phyloP scores from a whole-genome alignment of 2,113 vertebrate genomes.

The Micromys minutus region DNA sequence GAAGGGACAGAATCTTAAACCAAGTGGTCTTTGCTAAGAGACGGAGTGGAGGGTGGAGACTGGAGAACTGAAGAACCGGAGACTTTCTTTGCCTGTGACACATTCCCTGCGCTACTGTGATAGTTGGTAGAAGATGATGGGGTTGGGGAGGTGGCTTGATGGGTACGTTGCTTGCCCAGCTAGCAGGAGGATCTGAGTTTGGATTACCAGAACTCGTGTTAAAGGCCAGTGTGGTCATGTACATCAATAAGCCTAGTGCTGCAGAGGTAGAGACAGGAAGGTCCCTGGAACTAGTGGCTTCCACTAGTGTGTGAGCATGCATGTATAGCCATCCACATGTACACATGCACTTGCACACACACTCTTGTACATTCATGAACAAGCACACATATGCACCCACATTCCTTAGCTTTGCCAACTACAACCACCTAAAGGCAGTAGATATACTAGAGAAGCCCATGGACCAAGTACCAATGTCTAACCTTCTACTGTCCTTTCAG shows the following conservation, averaged over 20 bases:
- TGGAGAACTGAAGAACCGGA: neutral
- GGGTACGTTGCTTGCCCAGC: neutral
- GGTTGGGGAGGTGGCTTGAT: too few species aligned
- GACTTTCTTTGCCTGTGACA: neutral
- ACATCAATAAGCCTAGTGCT: neutral
- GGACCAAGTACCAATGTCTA: neutral
- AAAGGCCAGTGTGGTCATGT: neutral
- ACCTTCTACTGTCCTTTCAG: neutral
- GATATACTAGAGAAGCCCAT: neutral
- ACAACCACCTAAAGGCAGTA: neutral
- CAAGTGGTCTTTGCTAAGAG: neutral
- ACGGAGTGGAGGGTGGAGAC: accelerated
- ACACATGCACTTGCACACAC: neutral
- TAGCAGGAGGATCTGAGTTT: neutral
- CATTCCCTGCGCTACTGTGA: neutral
- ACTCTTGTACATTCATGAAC: neutral
- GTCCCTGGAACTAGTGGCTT: neutral
- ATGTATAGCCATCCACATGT: neutral
- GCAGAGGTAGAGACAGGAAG: neutral
- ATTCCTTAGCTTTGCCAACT: neutral
- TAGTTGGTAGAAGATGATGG: neutral
- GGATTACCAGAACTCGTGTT: neutral
- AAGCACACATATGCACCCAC: neutral
- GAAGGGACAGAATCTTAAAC: neutral
- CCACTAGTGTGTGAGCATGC: neutral